Evolutionary conservation across 1,140 invertebrate genomes (phyloP), one percentile per base, ranked within the genome.

Genomic region (Melipona quadrifasciata): DNA sequence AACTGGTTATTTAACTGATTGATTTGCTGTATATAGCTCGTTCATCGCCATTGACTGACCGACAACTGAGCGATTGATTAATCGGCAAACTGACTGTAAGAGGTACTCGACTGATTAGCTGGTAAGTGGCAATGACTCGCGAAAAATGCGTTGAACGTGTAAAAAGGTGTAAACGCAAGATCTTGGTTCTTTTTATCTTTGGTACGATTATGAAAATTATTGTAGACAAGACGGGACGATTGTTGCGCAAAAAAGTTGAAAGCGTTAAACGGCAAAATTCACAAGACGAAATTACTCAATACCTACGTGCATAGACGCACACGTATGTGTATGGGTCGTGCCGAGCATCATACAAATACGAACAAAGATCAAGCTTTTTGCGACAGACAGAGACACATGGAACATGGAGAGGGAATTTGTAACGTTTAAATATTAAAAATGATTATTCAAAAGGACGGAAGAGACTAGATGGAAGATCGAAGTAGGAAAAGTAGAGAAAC

Each of bases 1-100:
- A 34, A 76, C 21, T 61, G 57, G 21, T 58, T 57, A 76, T 72
- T 51, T 72, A 51, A 72, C 47, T 4, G 70, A 72, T 72, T 27
- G 70, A 16, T 72, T 72, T 2, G 21, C n/a, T 71, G 39, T 72
- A 72, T 34, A 34, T 27, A 47, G n/a, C 16, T n/a, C 24, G 27
- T 72, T 72, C n/a, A 27, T 24, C 16, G 47, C 31, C 31, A 71
- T 65, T 5, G 67, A 39, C n/a, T 5, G 39, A 51, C 16, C 16
- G 74, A 76, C 17, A 24, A 61, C 24, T n/a, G 5, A 65, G 17
- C 68, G 34, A 71, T 11, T 39, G 67, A 58, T 75, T 61, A 61
- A 61, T 61, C 58, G 24, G n/a, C 58, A 24, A 24, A 61, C n/a
- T 61, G 58, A 61, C 24, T 61, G 24, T n/a, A 61, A 61, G 58